Evolutionary conservation across 2,797 vertebrate species (phyloP), one percentile per base, ranked within the genome.

Genomic region (Micropoecilia bifurca): DNA sequence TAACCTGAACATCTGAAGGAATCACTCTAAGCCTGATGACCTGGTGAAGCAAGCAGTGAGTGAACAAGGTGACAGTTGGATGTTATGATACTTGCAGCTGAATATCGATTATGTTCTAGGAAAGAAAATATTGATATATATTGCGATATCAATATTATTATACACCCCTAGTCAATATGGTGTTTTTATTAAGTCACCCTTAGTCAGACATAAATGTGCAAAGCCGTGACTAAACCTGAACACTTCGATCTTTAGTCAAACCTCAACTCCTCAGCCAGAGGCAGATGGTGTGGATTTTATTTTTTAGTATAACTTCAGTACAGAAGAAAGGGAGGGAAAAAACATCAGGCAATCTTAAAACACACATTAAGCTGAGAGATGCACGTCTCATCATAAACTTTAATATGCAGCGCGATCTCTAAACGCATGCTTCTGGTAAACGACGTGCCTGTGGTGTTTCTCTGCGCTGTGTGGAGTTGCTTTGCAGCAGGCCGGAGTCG

Each of bases 231-330:
- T 28, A 30, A 76, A 25, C 33, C 6, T 8, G 50, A 47, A 41
- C 28, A 6, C n/a, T 18, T 28, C 20, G 25, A 16, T 80, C n/a
- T 46, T 22, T 41, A n/a, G 28, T 22, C 28, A 46, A 16, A n/a
- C 48, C 61, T 69, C 30, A 69, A 18, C 46, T 69, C 14, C 61
- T 6, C 63, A 39, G 22, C 47, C 71, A 76, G 43, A 83, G 1
- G 33, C 74, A 79, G 69, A 76, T 80, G 69, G 43, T n/a, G 20
- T n/a, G 43, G 28, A 39, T 80, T 83, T 72, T 36, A 47, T 41
- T 41, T 43, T 57, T 59, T 43, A 57, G 39, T 28, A 30, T 55
- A 36, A 3, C 57, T 25, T 75, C 28, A 66, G 36, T 68, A 28
- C 25, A 71, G 18, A 53, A 22, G 33, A 7, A 71, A 63, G 0